phyloP scores from a whole-genome alignment of 1,140 invertebrate genomes.

The Microvelia longipes region DNA sequence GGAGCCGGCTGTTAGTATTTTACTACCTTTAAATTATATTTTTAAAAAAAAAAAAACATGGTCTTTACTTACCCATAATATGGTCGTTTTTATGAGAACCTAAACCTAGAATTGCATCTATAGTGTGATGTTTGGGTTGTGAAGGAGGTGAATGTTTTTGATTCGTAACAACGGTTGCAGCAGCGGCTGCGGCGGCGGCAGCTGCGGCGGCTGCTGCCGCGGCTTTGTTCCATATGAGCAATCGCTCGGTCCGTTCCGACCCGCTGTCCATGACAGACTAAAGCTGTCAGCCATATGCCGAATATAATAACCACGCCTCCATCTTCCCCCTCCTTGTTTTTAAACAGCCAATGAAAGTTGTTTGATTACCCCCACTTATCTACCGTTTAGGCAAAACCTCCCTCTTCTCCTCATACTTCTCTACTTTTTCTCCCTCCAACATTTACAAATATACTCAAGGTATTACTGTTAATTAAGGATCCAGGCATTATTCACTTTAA shows the following conservation, averaged over 20 bases:
- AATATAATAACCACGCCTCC: background rate
- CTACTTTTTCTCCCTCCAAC: background rate
- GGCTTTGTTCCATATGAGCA: background rate
- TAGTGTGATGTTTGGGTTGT: slow-evolving; percentile 21
- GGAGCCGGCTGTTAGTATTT: too few relatives aligned
- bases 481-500: background rate
- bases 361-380: too few relatives aligned
- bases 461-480: background rate
- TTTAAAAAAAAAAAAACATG: too few relatives aligned
- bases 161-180: background rate
- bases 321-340: background rate
- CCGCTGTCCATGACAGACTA: slow-evolving; percentile 2
- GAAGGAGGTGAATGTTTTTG: too few relatives aligned
- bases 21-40: too few relatives aligned
- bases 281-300: background rate
- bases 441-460: background rate
- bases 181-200: background rate
- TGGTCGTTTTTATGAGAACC: background rate
- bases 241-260: background rate
- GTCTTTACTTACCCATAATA: slow-evolving; percentile 1
- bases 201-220: background rate
- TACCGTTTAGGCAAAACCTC: too few relatives aligned
- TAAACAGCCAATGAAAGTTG: too few relatives aligned
- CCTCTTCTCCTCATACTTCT: background rate
- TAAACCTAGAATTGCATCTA: slow-evolving; percentile 20